phyloP scores from a whole-genome alignment of 1,140 invertebrate genomes.

The Vanessa tameamea region DNA sequence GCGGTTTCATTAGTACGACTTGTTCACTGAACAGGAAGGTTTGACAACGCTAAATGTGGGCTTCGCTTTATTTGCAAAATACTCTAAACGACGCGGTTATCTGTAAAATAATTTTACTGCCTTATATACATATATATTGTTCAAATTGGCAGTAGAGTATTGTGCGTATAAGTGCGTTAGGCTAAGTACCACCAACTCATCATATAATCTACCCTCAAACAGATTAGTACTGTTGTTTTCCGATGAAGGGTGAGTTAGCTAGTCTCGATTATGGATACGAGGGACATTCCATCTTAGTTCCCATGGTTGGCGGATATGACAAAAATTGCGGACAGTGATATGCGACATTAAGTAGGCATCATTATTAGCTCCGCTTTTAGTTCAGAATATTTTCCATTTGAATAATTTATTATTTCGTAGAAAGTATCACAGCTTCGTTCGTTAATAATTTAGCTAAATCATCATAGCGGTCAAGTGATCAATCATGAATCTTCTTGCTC shows the following conservation, averaged over 20 bases:
- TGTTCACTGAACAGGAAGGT: constrained; percentile 8
- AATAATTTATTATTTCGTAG: background rate
- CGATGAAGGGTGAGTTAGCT: no score
- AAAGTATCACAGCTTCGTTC: constrained; percentile 3
- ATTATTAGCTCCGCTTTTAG: no score
- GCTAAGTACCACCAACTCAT: no score
- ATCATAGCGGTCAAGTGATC: constrained; percentile 17
- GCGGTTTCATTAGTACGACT: constrained; percentile 6
- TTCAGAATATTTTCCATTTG: background rate
- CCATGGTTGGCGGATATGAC: background rate
- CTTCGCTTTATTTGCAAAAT: constrained; percentile 3
- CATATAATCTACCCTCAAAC: no score
- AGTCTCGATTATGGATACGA: no score
- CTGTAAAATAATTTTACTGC: background rate
- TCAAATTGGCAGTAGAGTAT: no score
- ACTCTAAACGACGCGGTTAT: no score
- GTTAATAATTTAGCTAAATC: constrained; percentile 14
- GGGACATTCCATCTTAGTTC: no score
- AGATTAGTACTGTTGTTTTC: no score
- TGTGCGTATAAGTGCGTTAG: background rate
- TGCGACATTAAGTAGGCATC: no score
- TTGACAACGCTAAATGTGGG: background rate
- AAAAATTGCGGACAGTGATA: no score
- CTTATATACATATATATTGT: no score
- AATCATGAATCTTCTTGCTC: constrained; percentile 13